Evolutionary conservation across 53 echinoderm and acorn worm genomes (phyloP), one percentile per base, ranked within the genome.

Genomic region (Echinarachnius parma): DNA sequence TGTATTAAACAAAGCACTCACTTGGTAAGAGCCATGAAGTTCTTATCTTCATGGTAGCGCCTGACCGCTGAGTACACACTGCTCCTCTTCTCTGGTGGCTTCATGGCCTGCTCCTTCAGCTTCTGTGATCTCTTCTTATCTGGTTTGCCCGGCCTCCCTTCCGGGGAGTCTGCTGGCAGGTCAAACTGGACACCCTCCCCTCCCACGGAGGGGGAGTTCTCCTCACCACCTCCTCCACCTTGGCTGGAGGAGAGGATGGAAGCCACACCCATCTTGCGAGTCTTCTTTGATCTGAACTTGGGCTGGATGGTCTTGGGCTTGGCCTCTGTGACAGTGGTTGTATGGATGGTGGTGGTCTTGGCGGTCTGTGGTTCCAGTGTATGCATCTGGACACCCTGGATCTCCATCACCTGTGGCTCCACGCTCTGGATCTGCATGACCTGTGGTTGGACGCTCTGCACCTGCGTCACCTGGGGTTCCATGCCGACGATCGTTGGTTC

Each of bases 31-130:
- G 89, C 95, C 87, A 94, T 89, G 60, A 80, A 87, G 81, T 94
- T 94, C 50, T 89, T 94, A 59, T 94, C 95, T 26, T 94, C 95
- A 76, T 94, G 90, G 61, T 83, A 94, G n/a, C 90, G 80, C 44
- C 82, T 79, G 19, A 87, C 87, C 2, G 95, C 95, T 2, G 95
- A 94, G 80, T 89, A 90, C 36, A 94, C 95, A 61, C 95, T 94
- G 77, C 95, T 94, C 53, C 82, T 84, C 78, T 94, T 94, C 80
- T 89, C 87, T 18, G 87, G 86, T 18, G 84, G 81, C 77, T 89
- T 93, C 60, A 78, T 66, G 25, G 85, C 80, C 65, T 91, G 86
- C 34, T 93, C 93, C 58, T 86, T 89, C 60, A 89, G 71, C 79
- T 93, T 93, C 72, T 93, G 86, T 9, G 82, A 84, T 14, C 66